Conservation (phyloP, 2,113 vertebrate genomes). For the Calcarius ornatus region DNA sequence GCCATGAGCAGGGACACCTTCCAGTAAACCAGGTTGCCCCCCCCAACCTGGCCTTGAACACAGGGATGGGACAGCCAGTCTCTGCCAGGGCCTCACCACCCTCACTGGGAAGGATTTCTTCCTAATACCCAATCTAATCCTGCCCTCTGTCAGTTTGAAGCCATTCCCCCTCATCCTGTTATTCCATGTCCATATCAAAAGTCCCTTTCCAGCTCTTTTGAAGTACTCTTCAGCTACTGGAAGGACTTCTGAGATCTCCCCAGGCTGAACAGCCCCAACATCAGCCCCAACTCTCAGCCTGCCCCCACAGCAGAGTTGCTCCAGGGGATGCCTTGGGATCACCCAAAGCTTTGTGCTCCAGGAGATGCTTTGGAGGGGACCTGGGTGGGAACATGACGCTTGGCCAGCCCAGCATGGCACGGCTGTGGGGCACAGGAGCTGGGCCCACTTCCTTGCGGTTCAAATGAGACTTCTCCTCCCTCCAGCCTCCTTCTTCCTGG, state of each 20-base stretch:
- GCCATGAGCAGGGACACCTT: not conserved
- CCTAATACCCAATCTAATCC: not conserved
- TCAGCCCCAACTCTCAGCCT: not conserved
- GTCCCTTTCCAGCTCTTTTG: not conserved
- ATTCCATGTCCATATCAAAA: not conserved
- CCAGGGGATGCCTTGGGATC: not conserved
- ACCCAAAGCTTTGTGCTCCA: not conserved
- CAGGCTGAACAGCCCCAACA: not conserved
- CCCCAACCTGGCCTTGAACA: not conserved
- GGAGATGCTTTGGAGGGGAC: not conserved
- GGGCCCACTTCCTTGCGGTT: not conserved
- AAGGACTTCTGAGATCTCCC: not conserved
- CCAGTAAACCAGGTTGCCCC: not conserved
- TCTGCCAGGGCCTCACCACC: not conserved
- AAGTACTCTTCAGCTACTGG: not conserved
- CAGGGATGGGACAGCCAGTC: not conserved
- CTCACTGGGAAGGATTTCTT: not conserved
- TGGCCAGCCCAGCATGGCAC: not conserved
- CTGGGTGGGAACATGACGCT: rapidly evolving
- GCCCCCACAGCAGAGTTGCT: not conserved
- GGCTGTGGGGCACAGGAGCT: not conserved
- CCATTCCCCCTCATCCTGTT: not conserved
- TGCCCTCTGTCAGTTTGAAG: not conserved
- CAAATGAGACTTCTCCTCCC: not conserved
- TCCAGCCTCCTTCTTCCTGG: constrained; percentile 93